Conservation (phyloP, 2,797 vertebrate species). For the Triplophysa yarkandensis region DNA sequence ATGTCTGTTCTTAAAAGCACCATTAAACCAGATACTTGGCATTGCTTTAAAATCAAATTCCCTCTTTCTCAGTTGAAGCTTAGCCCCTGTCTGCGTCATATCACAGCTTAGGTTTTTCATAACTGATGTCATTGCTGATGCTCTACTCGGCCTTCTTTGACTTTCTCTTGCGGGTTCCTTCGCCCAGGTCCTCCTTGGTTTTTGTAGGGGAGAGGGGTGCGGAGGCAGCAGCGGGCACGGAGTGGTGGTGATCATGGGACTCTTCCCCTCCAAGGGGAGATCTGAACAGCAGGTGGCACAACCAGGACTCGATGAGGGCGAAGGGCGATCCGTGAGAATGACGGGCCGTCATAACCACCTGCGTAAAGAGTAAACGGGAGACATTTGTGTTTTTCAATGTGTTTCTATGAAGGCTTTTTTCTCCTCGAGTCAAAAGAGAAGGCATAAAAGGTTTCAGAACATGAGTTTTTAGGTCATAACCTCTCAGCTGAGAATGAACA, state of each 20-base stretch:
- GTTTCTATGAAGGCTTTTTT: background rate
- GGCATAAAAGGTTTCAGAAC: no score
- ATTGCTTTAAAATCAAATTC: constrained; percentile 66
- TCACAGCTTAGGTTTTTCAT: constrained; percentile 53
- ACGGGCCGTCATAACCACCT: constrained; percentile 93
- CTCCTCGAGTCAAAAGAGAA: background rate
- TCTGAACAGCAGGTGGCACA: constrained; percentile 89
- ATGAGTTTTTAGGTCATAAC: background rate
- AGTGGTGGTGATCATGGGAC: constrained; percentile 77
- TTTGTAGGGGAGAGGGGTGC: constrained; percentile 78
- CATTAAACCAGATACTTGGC: constrained; percentile 66
- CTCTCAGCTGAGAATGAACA: background rate
- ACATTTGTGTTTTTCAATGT: background rate
- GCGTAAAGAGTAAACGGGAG: constrained; percentile 10
- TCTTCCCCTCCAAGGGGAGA: constrained; percentile 74
- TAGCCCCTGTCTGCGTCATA: constrained; percentile 58
- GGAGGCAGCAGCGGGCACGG: constrained; percentile 56
- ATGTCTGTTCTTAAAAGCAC: constrained; percentile 68
- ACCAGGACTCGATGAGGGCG: constrained; percentile 82
- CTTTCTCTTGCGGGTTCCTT: constrained; percentile 92
- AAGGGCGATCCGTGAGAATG: constrained; percentile 95
- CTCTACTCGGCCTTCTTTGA: constrained; percentile 93
- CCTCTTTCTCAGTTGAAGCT: constrained; percentile 61
- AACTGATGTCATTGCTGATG: constrained; percentile 15
- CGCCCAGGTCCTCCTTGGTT: constrained; percentile 91